Evolutionary conservation across 2,113 vertebrate genomes (phyloP).

Genomic region (Galemys pyrenaicus): DNA sequence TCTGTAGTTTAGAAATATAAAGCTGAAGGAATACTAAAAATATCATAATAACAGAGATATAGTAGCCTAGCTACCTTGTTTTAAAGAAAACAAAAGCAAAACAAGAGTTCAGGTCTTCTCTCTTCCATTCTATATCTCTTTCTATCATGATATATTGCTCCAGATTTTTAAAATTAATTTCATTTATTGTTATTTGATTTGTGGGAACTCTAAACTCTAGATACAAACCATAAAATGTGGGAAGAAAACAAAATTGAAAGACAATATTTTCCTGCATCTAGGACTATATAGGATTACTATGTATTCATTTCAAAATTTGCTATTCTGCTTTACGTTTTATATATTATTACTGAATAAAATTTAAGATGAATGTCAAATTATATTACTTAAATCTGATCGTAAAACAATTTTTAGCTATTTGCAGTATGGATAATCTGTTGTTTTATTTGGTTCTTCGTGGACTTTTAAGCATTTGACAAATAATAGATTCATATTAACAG

Average conservation of each 20-base stretch:
- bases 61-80: neutral
- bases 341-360: conserved; percentile 26
- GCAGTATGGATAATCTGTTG: neutral
- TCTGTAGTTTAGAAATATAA: conserved; percentile 22
- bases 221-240: neutral
- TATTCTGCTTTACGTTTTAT: conserved; percentile 25
- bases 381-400: conserved; percentile 18
- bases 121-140: neutral
- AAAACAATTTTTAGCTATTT: conserved; percentile 14
- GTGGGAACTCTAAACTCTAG: neutral
- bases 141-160: neutral
- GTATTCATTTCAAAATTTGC: conserved; percentile 29
- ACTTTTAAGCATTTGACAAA: conserved; percentile 7
- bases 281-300: neutral
- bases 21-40: neutral
- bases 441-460: conserved; percentile 25
- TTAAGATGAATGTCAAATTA: conserved; percentile 18
- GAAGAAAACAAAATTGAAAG: neutral
- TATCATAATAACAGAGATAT: neutral
- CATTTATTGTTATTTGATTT: neutral
- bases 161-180: conserved; percentile 19
- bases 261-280: neutral
- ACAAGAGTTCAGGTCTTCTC: neutral
- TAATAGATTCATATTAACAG: neutral
- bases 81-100: neutral